These are phyloP conservation scores for Apocrypta bakeri DNA, from an alignment of 1,140 invertebrate genomes.

Conservation along the genomic window DNA sequence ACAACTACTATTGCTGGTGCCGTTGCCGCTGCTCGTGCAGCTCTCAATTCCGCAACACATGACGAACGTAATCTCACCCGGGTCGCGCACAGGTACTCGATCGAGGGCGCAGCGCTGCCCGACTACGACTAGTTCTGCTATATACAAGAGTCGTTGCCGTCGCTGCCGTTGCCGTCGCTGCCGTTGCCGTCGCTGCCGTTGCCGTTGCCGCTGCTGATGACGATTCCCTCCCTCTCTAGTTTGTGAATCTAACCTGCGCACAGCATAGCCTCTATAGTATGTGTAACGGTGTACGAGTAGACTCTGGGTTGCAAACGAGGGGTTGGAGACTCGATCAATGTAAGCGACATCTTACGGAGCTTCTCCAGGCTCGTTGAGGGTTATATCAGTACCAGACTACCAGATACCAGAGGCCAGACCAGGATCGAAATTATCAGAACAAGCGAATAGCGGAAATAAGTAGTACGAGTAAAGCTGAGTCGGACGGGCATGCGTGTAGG, in stretches of 20 bases:
- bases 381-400: too few species aligned
- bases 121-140: neutral
- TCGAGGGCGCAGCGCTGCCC: neutral
- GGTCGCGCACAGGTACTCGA: neutral
- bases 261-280: too few species aligned
- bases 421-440: too few species aligned
- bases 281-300: too few species aligned
- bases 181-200: neutral
- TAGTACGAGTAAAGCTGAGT: conserved; percentile 23
- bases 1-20: too few species aligned
- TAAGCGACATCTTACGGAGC: neutral
- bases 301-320: neutral
- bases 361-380: neutral
- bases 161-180: neutral
- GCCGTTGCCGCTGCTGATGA: neutral
- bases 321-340: neutral
- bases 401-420: neutral
- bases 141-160: neutral
- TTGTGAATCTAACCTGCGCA: neutral
- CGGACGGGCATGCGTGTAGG: neutral
- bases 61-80: neutral
- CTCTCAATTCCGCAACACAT: neutral
- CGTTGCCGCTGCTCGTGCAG: neutral
- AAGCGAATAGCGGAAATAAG: neutral
- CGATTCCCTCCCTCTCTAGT: too few species aligned